These are phyloP conservation scores for Eidolon helvum DNA, from an alignment of 2,113 vertebrate genomes.

Conservation along the genomic window DNA sequence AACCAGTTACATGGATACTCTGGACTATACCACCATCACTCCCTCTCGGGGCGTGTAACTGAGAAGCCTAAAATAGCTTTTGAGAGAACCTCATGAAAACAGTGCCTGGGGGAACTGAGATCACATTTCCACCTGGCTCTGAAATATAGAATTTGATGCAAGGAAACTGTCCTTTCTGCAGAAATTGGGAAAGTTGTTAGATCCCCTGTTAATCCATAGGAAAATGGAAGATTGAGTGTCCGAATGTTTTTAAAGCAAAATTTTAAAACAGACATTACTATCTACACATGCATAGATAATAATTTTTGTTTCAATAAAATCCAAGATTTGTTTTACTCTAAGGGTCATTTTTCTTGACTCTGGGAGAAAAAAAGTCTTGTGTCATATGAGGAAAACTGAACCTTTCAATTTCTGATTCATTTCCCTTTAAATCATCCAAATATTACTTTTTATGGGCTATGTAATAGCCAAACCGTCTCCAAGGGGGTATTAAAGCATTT, in stretches of 20 bases:
- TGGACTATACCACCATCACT: neutral
- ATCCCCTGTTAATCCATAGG: neutral
- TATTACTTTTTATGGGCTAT: slow-evolving; percentile 63
- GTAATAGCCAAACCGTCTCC: slow-evolving; percentile 56
- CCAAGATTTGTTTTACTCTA: slow-evolving; percentile 45
- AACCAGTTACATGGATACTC: neutral
- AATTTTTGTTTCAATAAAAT: slow-evolving; percentile 54
- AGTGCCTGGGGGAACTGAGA: neutral
- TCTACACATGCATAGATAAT: neutral
- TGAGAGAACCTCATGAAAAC: slow-evolving; percentile 24
- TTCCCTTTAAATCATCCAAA: slow-evolving; percentile 74
- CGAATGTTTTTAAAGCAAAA: slow-evolving; percentile 37
- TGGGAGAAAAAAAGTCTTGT: neutral
- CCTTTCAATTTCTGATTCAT: slow-evolving; percentile 68
- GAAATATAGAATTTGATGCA: slow-evolving; percentile 30
- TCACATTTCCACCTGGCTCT: slow-evolving; percentile 37
- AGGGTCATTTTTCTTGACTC: slow-evolving; percentile 28
- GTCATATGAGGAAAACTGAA: slow-evolving; percentile 53
- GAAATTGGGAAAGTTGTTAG: slow-evolving; percentile 2
- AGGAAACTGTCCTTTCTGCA: neutral
- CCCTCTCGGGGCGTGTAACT: neutral
- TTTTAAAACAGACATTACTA: slow-evolving; percentile 3
- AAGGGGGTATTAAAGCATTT: slow-evolving; percentile 49
- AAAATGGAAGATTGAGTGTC: neutral
- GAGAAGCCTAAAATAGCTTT: slow-evolving; percentile 41